phyloP scores from a whole-genome alignment of 2,113 vertebrate genomes.

The Carassius carassius region DNA sequence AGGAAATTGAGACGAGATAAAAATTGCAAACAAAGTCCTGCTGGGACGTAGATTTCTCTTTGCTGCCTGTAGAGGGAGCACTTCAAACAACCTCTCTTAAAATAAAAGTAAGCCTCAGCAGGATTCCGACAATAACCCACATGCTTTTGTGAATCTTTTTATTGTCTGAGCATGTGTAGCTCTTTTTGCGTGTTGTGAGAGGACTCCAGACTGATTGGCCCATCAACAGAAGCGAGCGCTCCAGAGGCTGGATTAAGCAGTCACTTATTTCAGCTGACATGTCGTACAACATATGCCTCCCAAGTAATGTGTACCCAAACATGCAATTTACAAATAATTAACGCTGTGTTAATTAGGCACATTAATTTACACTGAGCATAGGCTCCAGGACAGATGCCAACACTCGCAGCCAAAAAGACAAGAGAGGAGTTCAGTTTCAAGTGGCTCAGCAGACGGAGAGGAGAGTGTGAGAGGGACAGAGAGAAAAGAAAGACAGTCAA shows the following conservation, averaged over 20 bases:
- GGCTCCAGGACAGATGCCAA: slow-evolving; percentile 95
- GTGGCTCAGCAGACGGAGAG: slow-evolving; percentile 59
- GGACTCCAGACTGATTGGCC: slow-evolving; percentile 75
- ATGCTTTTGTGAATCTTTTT: slow-evolving; percentile 1
- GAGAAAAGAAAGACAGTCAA: slow-evolving; percentile 57
- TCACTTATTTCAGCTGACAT: slow-evolving; percentile 91
- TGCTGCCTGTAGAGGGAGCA: neutral
- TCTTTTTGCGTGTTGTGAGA: slow-evolving; percentile 33
- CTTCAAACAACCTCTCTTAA: neutral
- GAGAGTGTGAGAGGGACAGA: neutral
- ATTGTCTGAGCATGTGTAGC: neutral
- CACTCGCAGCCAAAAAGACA: slow-evolving; percentile 71
- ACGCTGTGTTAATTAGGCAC: slow-evolving; percentile 99
- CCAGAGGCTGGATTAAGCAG: slow-evolving; percentile 92
- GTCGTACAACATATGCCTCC: slow-evolving; percentile 96
- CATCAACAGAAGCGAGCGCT: slow-evolving; percentile 80
- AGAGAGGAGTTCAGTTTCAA: slow-evolving; percentile 48
- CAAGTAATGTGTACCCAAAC: slow-evolving; percentile 99
- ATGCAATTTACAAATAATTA: slow-evolving; percentile 99
- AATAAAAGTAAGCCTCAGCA: slow-evolving; percentile 3
- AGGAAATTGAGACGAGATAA: neutral
- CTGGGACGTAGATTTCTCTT: neutral
- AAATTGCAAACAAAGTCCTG: neutral
- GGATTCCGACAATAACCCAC: neutral
- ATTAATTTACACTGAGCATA: slow-evolving; percentile 97